Base-by-base conservation (phyloP, 2,113 vertebrate genomes). In the Hydrolagus affinis region DNA sequence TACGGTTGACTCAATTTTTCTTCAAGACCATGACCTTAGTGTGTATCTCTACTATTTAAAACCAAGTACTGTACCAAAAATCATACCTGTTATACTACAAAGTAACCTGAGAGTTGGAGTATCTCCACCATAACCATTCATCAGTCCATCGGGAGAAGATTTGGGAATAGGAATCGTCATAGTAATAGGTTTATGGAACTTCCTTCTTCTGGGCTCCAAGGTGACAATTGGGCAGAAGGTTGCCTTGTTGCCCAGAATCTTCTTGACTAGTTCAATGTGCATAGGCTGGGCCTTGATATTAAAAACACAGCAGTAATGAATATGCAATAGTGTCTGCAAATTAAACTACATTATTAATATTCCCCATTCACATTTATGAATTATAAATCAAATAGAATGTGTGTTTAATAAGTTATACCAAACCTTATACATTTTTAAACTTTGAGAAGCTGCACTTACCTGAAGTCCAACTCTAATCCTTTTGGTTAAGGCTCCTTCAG, bases 181-280 rank as follows among this genome's bases (percentile, higher is more conserved):
- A 0, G 97, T 99, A 87, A 99, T 99, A 85, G 98, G 97, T 88
- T 99, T 99, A 73, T 99, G 98, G 90, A 99, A 99, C 89, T 99
- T 99, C 86, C 98, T 95, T 85, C 98, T 94, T 87, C 98, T 94
- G 0, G 98, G 97, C 90, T 99, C 98, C 92, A 99, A 89, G 0
- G 98, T 99, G 86, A 99, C 97, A 56, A 99, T 98, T 74, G 98
- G 97, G 86, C 98, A 98, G 89, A 99, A 98, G 85, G 94, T 95
- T 57, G 97, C 97, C 91, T 98, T 99, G 90, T 96, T 98, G 23
- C 98, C 97, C 74, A 99, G 89, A 86, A 95, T 95, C 92, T 97
- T 99, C 91, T 94, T 95, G 21, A 96, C 95, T 30, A 97, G 91
- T 8, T 98, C 96, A 19, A 86, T 87, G 71, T 91, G 94, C 91